Conservation (phyloP, 2,113 vertebrate genomes). For the Arizona elegans region DNA sequence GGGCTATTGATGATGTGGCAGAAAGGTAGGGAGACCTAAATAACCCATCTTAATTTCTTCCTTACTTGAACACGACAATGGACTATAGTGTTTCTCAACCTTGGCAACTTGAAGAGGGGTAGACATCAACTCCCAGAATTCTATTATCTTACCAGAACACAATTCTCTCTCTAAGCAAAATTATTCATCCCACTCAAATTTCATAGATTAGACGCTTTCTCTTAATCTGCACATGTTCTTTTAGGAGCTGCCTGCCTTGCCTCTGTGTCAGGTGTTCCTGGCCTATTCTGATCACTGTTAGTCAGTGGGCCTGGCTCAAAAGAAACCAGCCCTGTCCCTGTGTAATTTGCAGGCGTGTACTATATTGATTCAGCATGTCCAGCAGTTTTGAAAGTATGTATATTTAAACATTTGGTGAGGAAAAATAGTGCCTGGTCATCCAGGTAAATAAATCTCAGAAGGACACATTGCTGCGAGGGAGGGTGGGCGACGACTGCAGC, state of each 20-base stretch:
- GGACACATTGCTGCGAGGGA: rapidly evolving
- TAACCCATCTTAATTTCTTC: background rate
- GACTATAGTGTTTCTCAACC: no score
- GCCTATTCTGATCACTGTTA: background rate
- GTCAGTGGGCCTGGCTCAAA: background rate
- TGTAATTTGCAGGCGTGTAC: background rate
- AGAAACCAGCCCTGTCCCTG: background rate
- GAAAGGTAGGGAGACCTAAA: background rate
- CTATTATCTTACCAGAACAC: background rate
- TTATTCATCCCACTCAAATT: background rate
- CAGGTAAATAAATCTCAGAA: background rate
- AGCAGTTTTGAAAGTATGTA: background rate
- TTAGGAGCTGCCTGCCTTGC: background rate
- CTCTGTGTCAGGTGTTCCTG: background rate
- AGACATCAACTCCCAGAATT: no score
- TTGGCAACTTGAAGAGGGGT: no score
- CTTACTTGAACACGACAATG: no score
- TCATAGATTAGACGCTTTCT: background rate
- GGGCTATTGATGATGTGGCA: background rate
- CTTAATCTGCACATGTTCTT: no score
- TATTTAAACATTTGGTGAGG: background rate
- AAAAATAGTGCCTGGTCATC: background rate
- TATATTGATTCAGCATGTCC: background rate
- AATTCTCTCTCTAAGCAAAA: background rate
- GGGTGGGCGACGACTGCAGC: background rate